phyloP scores from a whole-genome alignment of 2,888 invertebrate genomes.

The Notodonta dromedarius region DNA sequence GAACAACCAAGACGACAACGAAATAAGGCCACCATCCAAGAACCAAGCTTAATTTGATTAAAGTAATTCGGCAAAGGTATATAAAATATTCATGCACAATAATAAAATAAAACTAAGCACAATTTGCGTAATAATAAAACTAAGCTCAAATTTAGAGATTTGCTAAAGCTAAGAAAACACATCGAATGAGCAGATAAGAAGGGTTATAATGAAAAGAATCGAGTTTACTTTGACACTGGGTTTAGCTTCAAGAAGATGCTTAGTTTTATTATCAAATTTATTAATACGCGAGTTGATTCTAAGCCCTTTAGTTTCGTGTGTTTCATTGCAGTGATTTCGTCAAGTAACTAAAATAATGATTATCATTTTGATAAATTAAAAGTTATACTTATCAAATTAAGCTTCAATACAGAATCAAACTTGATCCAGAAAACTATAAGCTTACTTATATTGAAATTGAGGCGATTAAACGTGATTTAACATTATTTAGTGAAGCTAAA shows the following conservation, averaged over 20 bases:
- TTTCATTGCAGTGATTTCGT: neutral
- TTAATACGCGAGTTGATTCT: neutral
- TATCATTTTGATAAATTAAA: too few species aligned
- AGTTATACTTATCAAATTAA: neutral
- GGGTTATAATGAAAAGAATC: neutral
- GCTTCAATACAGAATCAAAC: neutral
- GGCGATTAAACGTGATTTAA: too few species aligned
- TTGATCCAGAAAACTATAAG: neutral
- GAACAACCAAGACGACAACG: neutral
- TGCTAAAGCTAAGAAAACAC: neutral
- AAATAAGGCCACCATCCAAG: neutral
- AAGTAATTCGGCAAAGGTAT: neutral
- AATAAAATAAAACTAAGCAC: neutral
- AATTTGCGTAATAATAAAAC: neutral
- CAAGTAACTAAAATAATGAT: too few species aligned
- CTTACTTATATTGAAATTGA: too few species aligned
- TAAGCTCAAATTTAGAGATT: neutral
- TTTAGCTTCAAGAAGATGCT: too few species aligned
- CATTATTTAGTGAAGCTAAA: too few species aligned
- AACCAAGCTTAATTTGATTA: neutral
- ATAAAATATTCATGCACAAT: neutral
- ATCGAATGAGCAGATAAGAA: neutral
- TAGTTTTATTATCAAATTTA: neutral
- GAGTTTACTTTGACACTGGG: neutral
- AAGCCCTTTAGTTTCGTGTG: too few species aligned